Percentiles rank a stretch among this genome's conserved stretches.
These are phyloP conservation scores for Pristis pectinata DNA, from an alignment of 2,797 vertebrate species.

Conservation along the genomic window DNA sequence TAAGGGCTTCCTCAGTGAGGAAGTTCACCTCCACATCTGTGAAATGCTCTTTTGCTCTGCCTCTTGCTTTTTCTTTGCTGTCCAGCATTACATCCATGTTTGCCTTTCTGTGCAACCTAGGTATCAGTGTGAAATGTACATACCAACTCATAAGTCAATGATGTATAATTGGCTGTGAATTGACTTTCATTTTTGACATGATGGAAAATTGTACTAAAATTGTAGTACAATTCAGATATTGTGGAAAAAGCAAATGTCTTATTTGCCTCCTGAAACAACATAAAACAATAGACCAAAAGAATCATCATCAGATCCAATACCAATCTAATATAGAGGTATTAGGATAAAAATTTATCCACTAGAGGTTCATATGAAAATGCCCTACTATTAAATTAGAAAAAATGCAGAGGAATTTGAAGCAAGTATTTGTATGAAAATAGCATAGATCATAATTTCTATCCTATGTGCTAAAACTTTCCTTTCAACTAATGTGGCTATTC, in stretches of 20 bases:
- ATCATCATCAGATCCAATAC: background rate
- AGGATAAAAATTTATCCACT: background rate
- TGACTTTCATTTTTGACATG: background rate
- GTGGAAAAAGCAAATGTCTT: background rate
- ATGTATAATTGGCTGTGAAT: background rate
- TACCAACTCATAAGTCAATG: background rate
- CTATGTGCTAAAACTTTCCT: background rate
- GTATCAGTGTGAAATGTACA: background rate
- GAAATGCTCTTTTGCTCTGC: background rate
- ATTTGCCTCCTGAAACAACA: background rate
- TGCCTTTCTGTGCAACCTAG: background rate
- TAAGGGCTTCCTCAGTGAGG: conserved; percentile 32
- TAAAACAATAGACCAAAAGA: background rate
- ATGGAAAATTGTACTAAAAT: background rate
- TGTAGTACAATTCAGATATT: background rate
- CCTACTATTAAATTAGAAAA: background rate
- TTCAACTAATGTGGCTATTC: background rate
- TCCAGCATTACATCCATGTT: background rate
- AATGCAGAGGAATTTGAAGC: background rate
- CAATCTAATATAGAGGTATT: background rate
- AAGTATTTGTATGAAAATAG: background rate
- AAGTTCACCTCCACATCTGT: conserved; percentile 24
- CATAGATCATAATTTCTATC: conserved; percentile 1
- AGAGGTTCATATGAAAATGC: background rate
- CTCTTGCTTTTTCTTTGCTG: background rate